Conservation (phyloP, 2,888 invertebrate species). For the Lepeophtheirus nordmannii region DNA sequence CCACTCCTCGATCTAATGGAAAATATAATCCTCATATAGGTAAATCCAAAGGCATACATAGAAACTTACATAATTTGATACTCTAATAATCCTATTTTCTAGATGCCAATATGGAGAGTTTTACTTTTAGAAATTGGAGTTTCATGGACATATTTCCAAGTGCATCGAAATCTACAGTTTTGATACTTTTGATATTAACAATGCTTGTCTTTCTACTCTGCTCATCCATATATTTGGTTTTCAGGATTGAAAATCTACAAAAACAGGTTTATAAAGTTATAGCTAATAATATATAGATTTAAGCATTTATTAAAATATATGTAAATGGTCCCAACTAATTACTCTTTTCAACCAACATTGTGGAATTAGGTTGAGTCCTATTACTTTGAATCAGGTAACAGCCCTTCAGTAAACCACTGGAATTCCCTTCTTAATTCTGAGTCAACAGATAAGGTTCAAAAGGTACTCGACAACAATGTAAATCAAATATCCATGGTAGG, state of each 20-base stretch:
- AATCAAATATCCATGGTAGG: slow-evolving; percentile 62
- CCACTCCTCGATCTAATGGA: neutral
- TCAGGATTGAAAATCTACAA: slow-evolving; percentile 41
- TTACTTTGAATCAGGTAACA: slow-evolving; percentile 44
- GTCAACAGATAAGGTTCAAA: slow-evolving; percentile 53
- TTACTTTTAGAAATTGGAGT: neutral
- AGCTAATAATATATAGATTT: slow-evolving; percentile 27
- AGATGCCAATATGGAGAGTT: neutral
- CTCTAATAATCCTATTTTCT: neutral
- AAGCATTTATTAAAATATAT: neutral
- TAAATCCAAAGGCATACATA: neutral
- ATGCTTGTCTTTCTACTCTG: slow-evolving; percentile 43
- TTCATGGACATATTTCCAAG: slow-evolving; percentile 34
- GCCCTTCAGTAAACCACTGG: slow-evolving; percentile 48
- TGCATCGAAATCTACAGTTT: slow-evolving; percentile 40
- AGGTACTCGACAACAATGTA: slow-evolving; percentile 57
- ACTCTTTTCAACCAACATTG: neutral
- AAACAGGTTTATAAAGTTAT: slow-evolving; percentile 28
- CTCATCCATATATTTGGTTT: slow-evolving; percentile 44
- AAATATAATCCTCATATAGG: neutral
- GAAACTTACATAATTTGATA: too few relatives aligned
- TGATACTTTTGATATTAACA: slow-evolving; percentile 42
- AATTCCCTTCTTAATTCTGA: slow-evolving; percentile 51
- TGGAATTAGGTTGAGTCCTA: slow-evolving; percentile 26
- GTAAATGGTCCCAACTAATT: too few relatives aligned